Base-by-base conservation (phyloP, 2,888 invertebrate species). In the Elegia similella region DNA sequence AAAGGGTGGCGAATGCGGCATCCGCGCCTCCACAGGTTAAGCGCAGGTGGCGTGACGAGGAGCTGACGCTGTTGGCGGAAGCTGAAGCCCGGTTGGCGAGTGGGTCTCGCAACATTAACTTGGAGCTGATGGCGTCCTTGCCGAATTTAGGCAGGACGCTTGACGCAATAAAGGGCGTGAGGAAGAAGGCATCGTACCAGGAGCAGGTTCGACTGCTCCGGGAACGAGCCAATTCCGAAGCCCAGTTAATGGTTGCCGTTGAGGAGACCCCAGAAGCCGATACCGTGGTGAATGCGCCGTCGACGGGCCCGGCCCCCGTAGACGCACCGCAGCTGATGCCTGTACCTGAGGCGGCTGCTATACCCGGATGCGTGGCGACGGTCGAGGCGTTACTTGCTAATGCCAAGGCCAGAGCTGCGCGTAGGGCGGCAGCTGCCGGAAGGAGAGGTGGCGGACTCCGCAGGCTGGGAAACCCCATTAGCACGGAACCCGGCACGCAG, bases 1-100 rank as follows among this genome's bases (percentile, higher is more conserved):
- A 7, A 32, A 8, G 1, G 32, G 32, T 32, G 7, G 32, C 8
- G 91, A 23, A 23, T 23, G 23, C 23, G 23, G 23, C 23, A 5
- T 23, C 23, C 23, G 8, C 8, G 7, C 7, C 32, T 15, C 8
- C 15, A 6, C 44, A 16, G 16, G 6, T 44, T 7, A 15, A 16
- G 16, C 44, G 15, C 15, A 44, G 44, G 6, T 16, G 15, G 16
- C n/a, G 44, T 8, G 44, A 44, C 15, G 44, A 44, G 8, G 23
- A 23, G 23, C 23, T 23, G 23, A 23, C 23, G 23, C 23, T 23
- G 2, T 5, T 23, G 23, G 23, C 23, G 23, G 23, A 23, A 23
- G 23, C 23, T 3, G 23, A 23, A 23, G 23, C 23, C 23, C 23
- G 23, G 23, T 23, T 23, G 23, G 15, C 8, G 1, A 8, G 8